Base-by-base conservation (phyloP, 1,140 invertebrate genomes). In the Anadara kagoshimensis region DNA sequence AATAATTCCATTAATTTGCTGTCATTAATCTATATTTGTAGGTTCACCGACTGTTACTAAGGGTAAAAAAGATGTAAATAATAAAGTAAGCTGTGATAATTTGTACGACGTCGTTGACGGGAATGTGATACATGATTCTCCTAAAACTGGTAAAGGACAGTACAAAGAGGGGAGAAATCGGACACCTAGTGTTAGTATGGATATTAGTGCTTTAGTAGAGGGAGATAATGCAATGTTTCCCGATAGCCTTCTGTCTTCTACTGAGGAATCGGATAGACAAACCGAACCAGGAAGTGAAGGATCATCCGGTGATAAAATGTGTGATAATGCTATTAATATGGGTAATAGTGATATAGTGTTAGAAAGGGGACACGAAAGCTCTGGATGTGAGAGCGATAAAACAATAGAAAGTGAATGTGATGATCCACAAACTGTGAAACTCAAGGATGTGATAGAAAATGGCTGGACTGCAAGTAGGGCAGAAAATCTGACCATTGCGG, bases 401-500 rank as follows among this genome's bases (percentile, higher is more conserved):
- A 47, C 49, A 11, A 43, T 47, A 63, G 64, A 61, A 3, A 59
- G 43, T 12, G 69, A 76, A 76, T 53, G 56, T 36, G 54, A 67
- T 36, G 61, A 44, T 29, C 20, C 64, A 53, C 66, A 75, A 45
- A 63, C 73, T 47, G 20, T 62, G 43, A 68, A 64, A 41, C 49
- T 78, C 22, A 67, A 75, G 1, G 83, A 86, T 5, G 81, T 85
- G 41, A 22, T 95, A 41, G 90, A 92, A 74, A 91, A 92, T 63
- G 96, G 96, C 2, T 97, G 95, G 95, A 95, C 93, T 57, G 82
- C 92, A 1, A 90, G 92, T 14, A 93, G 94, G 85, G 92, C 93
- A 8, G 93, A 93, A 20, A 93, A 93, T 41, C 91, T 97, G 43
- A 96, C 94, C 43, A 91, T 97, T 54, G 96, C 95, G 0, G 95